These are phyloP conservation scores for Petroica traversi DNA, from an alignment of 2,113 vertebrate species.

Conservation along the genomic window DNA sequence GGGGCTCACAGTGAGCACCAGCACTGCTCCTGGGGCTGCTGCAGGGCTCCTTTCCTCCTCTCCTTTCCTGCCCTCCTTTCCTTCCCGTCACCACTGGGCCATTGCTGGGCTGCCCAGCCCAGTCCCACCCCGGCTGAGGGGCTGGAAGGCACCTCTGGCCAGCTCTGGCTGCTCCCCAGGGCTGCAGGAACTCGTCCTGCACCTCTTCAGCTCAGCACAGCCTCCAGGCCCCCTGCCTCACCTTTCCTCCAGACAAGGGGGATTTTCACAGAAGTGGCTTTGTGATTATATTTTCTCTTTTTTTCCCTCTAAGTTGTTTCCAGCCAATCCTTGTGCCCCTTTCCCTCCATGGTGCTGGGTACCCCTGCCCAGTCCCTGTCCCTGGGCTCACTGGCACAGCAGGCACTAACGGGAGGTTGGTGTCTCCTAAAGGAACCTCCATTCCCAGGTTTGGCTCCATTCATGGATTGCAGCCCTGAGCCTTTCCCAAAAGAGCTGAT, in stretches of 20 bases:
- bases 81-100: not conserved
- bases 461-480: not conserved
- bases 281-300: not conserved
- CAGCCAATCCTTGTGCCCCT: not conserved
- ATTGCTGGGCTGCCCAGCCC: not conserved
- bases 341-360: not conserved
- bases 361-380: not conserved
- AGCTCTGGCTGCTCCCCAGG: not conserved
- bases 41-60: not conserved
- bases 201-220: not conserved
- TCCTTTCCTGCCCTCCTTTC: not conserved
- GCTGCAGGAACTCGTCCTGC: not conserved
- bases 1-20: not conserved
- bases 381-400: not conserved
- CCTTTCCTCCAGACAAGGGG: not conserved
- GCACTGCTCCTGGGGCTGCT: not conserved
- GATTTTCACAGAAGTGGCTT: not conserved
- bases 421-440: not conserved
- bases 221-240: not conserved
- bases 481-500: not conserved
- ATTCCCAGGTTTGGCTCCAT: not conserved
- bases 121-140: accelerated
- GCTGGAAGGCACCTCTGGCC: not conserved
- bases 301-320: not conserved
- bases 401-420: too few relatives aligned